These are phyloP conservation scores for Charanyca ferruginea DNA, from an alignment of 2,888 invertebrate genomes.

Conservation along the genomic window DNA sequence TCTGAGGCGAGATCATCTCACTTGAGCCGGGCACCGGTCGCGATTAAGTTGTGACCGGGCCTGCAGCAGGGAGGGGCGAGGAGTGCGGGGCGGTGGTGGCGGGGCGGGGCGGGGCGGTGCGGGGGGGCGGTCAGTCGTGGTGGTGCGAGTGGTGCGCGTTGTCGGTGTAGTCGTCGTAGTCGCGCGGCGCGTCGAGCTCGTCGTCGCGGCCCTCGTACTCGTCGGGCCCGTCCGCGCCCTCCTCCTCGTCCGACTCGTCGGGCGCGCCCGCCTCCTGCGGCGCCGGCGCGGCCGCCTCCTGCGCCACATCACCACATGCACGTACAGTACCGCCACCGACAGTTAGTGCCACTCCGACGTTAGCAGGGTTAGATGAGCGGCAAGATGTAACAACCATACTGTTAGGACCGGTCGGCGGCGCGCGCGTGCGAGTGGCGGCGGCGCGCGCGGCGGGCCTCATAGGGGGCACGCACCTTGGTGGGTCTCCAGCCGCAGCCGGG, in stretches of 20 bases:
- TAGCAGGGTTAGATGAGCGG: slow-evolving; percentile 18
- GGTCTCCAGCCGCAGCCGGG: slow-evolving; percentile 99
- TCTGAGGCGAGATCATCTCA: slow-evolving; percentile 3
- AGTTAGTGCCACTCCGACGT: slow-evolving; percentile 31
- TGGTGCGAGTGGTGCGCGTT: slow-evolving; percentile 82
- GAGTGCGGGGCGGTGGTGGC: not conserved
- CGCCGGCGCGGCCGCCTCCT: slow-evolving; percentile 72
- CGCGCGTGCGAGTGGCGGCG: slow-evolving; percentile 25
- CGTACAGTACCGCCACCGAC: slow-evolving; percentile 38
- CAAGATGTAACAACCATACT: slow-evolving; percentile 43
- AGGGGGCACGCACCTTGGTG: slow-evolving; percentile 92
- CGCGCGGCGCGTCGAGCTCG: slow-evolving; percentile 80
- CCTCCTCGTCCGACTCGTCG: slow-evolving; percentile 65
- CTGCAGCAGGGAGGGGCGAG: slow-evolving; percentile 2
- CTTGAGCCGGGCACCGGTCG: slow-evolving; percentile 5
- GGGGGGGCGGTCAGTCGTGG: slow-evolving; percentile 76
- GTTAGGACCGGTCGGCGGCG: slow-evolving; percentile 20
- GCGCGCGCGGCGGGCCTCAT: slow-evolving; percentile 26
- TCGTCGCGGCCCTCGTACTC: slow-evolving; percentile 80
- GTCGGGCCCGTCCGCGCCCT: slow-evolving; percentile 63
- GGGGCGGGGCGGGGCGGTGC: not conserved
- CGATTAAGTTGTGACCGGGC: slow-evolving; percentile 6
- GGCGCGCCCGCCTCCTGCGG: slow-evolving; percentile 65
- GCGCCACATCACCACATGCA: slow-evolving; percentile 67
- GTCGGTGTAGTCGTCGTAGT: slow-evolving; percentile 88